phyloP scores from a whole-genome alignment of 2,888 invertebrate species.

The Drosophila nigricruria region DNA sequence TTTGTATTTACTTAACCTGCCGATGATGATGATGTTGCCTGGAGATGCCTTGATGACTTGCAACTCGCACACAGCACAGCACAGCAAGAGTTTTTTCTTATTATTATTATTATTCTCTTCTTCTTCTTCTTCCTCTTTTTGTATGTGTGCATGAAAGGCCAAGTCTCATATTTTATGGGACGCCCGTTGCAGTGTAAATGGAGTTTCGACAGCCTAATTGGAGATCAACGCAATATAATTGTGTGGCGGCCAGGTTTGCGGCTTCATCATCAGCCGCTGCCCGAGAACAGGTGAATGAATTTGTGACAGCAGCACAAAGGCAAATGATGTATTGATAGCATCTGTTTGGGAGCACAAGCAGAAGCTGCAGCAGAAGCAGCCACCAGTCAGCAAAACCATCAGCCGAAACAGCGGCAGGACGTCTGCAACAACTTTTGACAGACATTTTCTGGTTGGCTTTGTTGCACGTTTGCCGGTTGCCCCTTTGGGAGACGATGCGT shows the following conservation, averaged over 20 bases:
- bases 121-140: slow-evolving; percentile 11
- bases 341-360: slow-evolving; percentile 71
- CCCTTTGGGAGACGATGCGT: slow-evolving; percentile 1
- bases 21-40: slow-evolving; percentile 61
- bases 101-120: slow-evolving; percentile 29
- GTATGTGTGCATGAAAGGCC: slow-evolving; percentile 47
- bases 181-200: slow-evolving; percentile 78
- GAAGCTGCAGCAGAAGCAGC: slow-evolving; percentile 30
- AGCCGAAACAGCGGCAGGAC: slow-evolving; percentile 67
- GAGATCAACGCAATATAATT: slow-evolving; percentile 79
- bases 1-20: slow-evolving; percentile 76
- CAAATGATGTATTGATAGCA: slow-evolving; percentile 81
- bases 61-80: slow-evolving; percentile 51
- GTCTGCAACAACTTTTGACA: slow-evolving; percentile 62
- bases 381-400: slow-evolving; percentile 28
- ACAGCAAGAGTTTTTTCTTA: slow-evolving; percentile 45
- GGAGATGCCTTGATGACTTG: slow-evolving; percentile 71
- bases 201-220: slow-evolving; percentile 82
- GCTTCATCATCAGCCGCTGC: slow-evolving; percentile 26
- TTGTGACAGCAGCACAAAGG: slow-evolving; percentile 75
- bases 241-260: slow-evolving; percentile 58
- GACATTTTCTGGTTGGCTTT: slow-evolving; percentile 52
- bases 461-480: slow-evolving; percentile 38
- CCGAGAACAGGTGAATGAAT: slow-evolving; percentile 80
- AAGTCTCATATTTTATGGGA: slow-evolving; percentile 65